Conservation (phyloP, 1,140 invertebrate genomes). For the Copidosoma floridanum region DNA sequence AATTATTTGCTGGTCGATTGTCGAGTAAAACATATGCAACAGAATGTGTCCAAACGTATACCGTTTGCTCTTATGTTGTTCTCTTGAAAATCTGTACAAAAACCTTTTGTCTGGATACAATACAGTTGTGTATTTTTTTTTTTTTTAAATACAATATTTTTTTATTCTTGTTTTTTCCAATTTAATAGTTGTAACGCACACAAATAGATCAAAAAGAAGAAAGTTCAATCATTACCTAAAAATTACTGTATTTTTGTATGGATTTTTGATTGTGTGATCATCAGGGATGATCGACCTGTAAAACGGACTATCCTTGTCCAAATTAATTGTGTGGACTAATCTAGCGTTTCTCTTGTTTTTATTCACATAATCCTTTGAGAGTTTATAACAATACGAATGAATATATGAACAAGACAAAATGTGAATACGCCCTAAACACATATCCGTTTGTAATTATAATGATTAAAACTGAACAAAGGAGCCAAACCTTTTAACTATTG, state of each 20-base stretch:
- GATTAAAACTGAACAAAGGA: constrained; percentile 27
- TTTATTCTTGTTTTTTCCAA: not conserved
- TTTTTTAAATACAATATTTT: constrained; percentile 6
- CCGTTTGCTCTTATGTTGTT: not conserved
- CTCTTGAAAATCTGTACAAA: constrained; percentile 14
- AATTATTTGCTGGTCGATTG: constrained; percentile 7
- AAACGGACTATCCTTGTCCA: constrained; percentile 2
- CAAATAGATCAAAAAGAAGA: not conserved
- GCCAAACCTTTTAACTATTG: constrained; percentile 38
- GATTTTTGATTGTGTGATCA: constrained; percentile 5
- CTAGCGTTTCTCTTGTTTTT: constrained; percentile 4
- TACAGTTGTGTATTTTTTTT: constrained; percentile 4
- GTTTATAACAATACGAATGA: no score
- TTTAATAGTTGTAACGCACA: not conserved
- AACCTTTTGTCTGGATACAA: not conserved
- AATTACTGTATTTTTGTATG: not conserved
- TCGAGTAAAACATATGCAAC: constrained; percentile 10
- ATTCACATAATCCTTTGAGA: no score
- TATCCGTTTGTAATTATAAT: constrained; percentile 29
- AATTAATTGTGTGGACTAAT: not conserved
- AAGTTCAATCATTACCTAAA: no score
- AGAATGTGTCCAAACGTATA: not conserved
- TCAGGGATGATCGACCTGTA: constrained; percentile 1
- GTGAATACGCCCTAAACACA: constrained; percentile 45
- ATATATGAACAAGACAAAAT: no score